Evolutionary conservation across 1,140 invertebrate genomes (phyloP).

Genomic region (silkworm (Bombyx mori)): DNA sequence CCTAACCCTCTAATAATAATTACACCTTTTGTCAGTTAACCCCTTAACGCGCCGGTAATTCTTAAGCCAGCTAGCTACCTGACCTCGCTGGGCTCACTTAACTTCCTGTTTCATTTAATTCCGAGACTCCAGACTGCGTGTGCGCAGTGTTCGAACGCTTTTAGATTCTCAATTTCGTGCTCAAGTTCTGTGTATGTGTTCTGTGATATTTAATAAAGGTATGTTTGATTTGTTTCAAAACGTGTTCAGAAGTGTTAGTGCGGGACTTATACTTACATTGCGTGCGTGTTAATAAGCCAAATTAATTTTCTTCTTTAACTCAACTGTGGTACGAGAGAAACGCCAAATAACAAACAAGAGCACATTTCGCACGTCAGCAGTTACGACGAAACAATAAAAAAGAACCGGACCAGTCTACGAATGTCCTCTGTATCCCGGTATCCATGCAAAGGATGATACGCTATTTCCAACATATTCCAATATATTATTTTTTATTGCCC

Average conservation of each 20-base stretch:
- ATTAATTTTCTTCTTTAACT: too few species aligned
- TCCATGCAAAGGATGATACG: slow-evolving; percentile 65
- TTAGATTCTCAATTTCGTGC: slow-evolving; percentile 1
- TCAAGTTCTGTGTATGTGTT: not conserved
- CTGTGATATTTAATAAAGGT: not conserved
- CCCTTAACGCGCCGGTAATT: slow-evolving; percentile 57
- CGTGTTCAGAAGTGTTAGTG: not conserved
- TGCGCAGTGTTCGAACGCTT: slow-evolving; percentile 38
- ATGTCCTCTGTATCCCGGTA: slow-evolving; percentile 39
- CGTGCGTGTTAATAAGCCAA: too few species aligned
- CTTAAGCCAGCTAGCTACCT: slow-evolving; percentile 53
- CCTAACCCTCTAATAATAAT: slow-evolving; percentile 62
- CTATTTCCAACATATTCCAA: slow-evolving; percentile 73
- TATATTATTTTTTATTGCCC: slow-evolving; percentile 73
- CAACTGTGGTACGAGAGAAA: not conserved
- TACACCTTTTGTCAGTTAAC: slow-evolving; percentile 62
- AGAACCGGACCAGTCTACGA: slow-evolving; percentile 54
- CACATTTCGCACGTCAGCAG: slow-evolving; percentile 39
- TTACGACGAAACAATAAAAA: slow-evolving; percentile 56
- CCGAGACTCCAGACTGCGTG: slow-evolving; percentile 47
- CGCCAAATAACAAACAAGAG: slow-evolving; percentile 38
- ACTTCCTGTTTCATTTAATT: slow-evolving; percentile 60
- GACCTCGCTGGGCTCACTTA: slow-evolving; percentile 43
- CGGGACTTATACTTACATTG: not conserved
- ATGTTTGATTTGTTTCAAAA: not conserved